Evolutionary conservation across 2,888 invertebrate species (phyloP), one percentile per base, ranked within the genome.

Genomic region (Epinotia nisella): DNA sequence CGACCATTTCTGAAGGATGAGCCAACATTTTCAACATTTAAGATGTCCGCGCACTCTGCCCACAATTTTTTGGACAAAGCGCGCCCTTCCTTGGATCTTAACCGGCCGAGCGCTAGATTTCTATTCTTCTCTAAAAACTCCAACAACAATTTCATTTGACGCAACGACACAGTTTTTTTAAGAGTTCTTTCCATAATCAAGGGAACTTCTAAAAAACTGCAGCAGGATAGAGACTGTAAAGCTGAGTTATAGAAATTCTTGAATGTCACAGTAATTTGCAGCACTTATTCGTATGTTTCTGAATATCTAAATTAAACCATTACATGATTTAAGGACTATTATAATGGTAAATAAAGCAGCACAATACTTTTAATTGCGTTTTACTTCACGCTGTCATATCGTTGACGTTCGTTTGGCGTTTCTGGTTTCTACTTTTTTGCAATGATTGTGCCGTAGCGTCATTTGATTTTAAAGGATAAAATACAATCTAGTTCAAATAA

Each of bases 71-170:
- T 73, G 3, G 73, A 73, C 39, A 73, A 64, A 10, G 73, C 73
- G 51, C 73, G 73, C 68, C 73, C 73, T 73, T 73, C 73, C 13
- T 73, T 73, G 49, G 73, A 73, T 41, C 73, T 64, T 41, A 73
- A 49, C 15, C 73, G 73, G 17, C 73, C 73, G 51, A 73, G 73
- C 58, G 73, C 73, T 64, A 73, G 64, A 64, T 73, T 73, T 69
- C 69, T 62, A 64, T 73, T 73, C 64, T 73, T 73, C n/a, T 73
- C 73, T 64, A 73, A 69, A 73, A 73, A 73, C 69, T 73, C 73
- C 64, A 73, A 64, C 64, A 73, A 73, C 68, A 73, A 73, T 73
- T 73, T 73, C 73, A 73, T 73, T 69, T 73, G 73, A 69, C 73
- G 73, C 59, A 73, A 61, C 62, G 73, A 73, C 69, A 73, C 73